Percentiles rank a stretch among this genome's conserved stretches.
These are phyloP conservation scores for Lepetodrilus schrolli DNA, from an alignment of 2,888 invertebrate genomes.

Conservation along the genomic window DNA sequence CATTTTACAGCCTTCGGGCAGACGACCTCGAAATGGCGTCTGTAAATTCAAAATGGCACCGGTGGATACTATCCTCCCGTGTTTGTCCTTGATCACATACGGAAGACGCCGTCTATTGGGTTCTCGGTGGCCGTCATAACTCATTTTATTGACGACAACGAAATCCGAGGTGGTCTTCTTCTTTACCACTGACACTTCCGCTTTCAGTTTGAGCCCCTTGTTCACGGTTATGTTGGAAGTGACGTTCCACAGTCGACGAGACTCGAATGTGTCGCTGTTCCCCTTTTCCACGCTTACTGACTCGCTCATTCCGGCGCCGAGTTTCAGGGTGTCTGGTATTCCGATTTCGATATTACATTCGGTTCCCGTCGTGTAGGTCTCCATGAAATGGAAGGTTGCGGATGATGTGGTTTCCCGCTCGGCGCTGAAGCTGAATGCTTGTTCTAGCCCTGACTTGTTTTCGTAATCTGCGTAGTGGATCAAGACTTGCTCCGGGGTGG, in stretches of 20 bases:
- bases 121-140: not conserved
- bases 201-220: not conserved
- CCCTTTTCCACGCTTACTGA: not conserved
- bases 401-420: constrained; percentile 6
- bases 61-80: not conserved
- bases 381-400: constrained; percentile 10
- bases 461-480: constrained; percentile 11
- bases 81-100: constrained; percentile 8
- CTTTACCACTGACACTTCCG: not conserved
- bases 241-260: not conserved
- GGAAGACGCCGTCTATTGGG: constrained; percentile 3
- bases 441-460: not conserved
- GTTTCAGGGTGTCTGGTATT: not conserved
- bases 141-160: not conserved
- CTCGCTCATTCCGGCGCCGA: not conserved
- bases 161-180: not conserved
- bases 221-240: constrained; percentile 11
- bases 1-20: not conserved
- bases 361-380: not conserved
- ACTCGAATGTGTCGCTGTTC: constrained; percentile 10
- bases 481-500: not conserved
- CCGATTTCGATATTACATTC: constrained; percentile 3
- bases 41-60: constrained; percentile 1
- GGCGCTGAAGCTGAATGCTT: constrained; percentile 8
- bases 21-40: constrained; percentile 18